phyloP scores from a whole-genome alignment of 2,113 vertebrate species.

The Malurus cyaneus region DNA sequence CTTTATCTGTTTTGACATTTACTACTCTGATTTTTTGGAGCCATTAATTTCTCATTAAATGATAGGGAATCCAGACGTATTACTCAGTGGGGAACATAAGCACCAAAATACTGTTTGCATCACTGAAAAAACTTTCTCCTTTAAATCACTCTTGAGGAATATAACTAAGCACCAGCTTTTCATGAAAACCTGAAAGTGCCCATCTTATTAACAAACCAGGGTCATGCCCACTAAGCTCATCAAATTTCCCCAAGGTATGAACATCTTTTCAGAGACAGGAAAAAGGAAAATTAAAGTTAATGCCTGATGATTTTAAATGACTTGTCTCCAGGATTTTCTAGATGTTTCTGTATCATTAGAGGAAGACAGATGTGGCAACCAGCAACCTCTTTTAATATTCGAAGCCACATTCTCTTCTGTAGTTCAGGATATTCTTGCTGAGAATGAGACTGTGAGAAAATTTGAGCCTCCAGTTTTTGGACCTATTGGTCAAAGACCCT shows the following conservation, averaged over 20 bases:
- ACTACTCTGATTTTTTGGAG: background rate
- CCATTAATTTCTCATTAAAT: slow-evolving; percentile 4
- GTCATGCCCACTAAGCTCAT: background rate
- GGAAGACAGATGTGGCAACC: background rate
- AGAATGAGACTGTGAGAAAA: background rate
- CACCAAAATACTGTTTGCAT: background rate
- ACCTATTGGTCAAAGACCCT: background rate
- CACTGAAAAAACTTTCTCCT: background rate
- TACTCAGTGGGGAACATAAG: background rate
- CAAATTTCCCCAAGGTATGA: background rate
- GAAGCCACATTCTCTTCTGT: background rate
- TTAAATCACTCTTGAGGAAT: background rate
- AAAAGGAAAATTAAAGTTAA: background rate
- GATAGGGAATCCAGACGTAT: background rate
- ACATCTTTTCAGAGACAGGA: background rate
- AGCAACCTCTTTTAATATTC: background rate
- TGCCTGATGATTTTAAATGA: background rate
- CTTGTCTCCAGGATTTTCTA: background rate
- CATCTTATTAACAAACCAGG: background rate
- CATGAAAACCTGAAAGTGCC: background rate
- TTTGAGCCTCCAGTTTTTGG: background rate
- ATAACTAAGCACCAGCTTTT: background rate
- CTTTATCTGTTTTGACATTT: slow-evolving; percentile 9
- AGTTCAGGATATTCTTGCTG: background rate
- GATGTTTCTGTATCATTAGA: background rate